Conservation (phyloP, 2,797 vertebrate species). For the Leontopithecus rosalia region DNA sequence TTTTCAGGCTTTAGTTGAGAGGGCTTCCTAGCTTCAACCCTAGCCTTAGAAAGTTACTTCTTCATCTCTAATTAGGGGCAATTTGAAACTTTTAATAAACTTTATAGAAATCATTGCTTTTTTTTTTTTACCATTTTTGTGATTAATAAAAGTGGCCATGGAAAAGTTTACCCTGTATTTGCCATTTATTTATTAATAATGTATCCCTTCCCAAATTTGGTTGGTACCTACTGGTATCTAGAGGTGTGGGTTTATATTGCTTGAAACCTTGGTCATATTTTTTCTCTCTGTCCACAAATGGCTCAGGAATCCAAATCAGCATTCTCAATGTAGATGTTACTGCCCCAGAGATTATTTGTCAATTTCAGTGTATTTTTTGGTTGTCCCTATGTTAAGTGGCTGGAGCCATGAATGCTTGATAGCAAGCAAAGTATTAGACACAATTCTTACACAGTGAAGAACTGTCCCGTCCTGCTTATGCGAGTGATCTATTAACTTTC, state of each 20-base stretch:
- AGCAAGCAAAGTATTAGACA: neutral
- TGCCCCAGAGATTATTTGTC: neutral
- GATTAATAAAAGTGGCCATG: neutral
- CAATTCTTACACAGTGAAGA: neutral
- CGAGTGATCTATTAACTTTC: neutral
- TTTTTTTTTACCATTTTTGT: neutral
- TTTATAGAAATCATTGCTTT: neutral
- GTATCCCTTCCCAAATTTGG: neutral
- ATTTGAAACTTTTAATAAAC: neutral
- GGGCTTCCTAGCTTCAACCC: neutral
- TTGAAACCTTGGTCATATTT: neutral
- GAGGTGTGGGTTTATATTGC: neutral
- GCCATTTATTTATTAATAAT: neutral
- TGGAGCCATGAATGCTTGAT: neutral
- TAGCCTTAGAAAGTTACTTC: neutral
- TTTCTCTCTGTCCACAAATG: neutral
- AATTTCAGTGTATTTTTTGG: neutral
- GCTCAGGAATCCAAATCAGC: neutral
- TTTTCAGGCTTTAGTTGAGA: neutral
- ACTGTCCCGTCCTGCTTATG: neutral
- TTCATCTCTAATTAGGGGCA: neutral
- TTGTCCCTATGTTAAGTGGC: neutral
- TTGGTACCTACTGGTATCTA: neutral
- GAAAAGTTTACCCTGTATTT: neutral
- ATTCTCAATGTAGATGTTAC: neutral